Evolutionary conservation across 2,888 invertebrate genomes (phyloP).

Genomic region (Euplagia quadripunctaria): DNA sequence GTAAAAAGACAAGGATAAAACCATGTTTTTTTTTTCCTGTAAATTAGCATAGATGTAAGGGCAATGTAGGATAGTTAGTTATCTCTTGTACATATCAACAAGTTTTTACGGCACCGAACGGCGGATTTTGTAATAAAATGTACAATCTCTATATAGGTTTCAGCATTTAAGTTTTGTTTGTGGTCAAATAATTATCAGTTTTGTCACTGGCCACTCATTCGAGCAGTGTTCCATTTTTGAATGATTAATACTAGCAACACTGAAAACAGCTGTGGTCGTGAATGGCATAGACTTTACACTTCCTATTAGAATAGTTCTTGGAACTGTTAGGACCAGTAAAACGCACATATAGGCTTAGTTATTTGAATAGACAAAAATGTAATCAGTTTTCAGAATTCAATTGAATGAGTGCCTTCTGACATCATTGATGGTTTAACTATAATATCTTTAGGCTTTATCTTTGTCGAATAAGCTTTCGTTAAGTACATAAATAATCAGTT

Average conservation of each 20-base stretch:
- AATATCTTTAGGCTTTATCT: conserved; percentile 38
- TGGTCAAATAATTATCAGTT: conserved; percentile 30
- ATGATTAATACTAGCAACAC: conserved; percentile 21
- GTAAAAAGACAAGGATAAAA: conserved; percentile 65
- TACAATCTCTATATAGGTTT: conserved; percentile 68
- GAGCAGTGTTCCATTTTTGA: conserved; percentile 40
- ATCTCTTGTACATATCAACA: conserved; percentile 82
- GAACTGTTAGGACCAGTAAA: not conserved
- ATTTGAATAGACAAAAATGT: not conserved
- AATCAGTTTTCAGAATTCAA: conserved; percentile 11
- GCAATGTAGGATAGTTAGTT: conserved; percentile 60
- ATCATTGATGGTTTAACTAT: conserved; percentile 31
- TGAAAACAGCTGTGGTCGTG: conserved; percentile 3
- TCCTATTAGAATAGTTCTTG: conserved; percentile 8
- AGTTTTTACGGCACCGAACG: conserved; percentile 67
- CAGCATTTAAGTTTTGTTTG: conserved; percentile 75
- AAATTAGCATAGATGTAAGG: conserved; percentile 68
- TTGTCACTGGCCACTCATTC: conserved; percentile 26
- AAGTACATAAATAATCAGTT: conserved; percentile 52
- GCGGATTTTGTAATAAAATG: conserved; percentile 70
- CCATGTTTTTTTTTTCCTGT: conserved; percentile 63
- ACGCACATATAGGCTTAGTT: conserved; percentile 22
- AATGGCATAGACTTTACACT: conserved; percentile 3
- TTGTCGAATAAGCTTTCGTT: conserved; percentile 48
- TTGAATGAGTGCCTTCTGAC: conserved; percentile 28